phyloP scores from a whole-genome alignment of 1,140 invertebrate genomes.

The Cryptotermes secundus region DNA sequence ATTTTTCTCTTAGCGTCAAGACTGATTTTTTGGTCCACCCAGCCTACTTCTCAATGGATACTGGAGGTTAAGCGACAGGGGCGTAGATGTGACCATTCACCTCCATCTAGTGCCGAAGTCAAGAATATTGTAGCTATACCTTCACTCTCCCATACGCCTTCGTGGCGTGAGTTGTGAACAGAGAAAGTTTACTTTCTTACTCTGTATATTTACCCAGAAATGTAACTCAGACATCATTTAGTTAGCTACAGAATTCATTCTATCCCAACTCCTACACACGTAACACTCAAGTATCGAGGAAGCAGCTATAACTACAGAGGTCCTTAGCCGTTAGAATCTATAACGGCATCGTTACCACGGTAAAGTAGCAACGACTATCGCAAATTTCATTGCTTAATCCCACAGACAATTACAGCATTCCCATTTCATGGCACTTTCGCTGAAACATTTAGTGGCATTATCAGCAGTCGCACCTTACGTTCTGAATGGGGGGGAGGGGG shows the following conservation, averaged over 20 bases:
- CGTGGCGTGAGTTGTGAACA: no score
- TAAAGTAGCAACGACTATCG: neutral
- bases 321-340: neutral
- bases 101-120: no score
- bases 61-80: no score
- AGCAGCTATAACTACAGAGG: neutral
- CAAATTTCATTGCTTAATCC: neutral
- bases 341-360: neutral
- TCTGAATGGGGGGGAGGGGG: neutral
- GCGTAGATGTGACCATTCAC: no score
- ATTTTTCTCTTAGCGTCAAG: no score
- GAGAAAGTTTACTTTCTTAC: no score
- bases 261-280: neutral
- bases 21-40: no score
- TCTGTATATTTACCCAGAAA: no score
- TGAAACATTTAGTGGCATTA: neutral
- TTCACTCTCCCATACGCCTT: no score
- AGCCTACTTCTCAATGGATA: no score
- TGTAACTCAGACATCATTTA: no score
- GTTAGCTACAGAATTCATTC: neutral
- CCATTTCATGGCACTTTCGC: neutral
- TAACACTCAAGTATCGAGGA: neutral
- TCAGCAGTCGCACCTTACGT: neutral
- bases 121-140: no score
- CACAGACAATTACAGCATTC: neutral